phyloP scores from a whole-genome alignment of 2,888 invertebrate genomes.

The Pachliopta kotzebuea region DNA sequence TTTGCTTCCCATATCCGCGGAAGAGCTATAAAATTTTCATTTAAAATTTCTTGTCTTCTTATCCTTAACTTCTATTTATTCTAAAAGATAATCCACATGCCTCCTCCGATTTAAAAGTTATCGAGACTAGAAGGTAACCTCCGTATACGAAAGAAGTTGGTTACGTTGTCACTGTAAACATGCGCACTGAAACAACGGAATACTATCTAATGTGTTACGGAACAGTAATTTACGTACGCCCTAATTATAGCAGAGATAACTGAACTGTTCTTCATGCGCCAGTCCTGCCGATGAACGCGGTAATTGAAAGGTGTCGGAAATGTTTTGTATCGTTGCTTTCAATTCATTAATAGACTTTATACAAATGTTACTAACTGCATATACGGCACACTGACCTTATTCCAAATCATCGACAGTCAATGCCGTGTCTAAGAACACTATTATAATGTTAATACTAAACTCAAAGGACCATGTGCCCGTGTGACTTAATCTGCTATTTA shows the following conservation, averaged over 20 bases:
- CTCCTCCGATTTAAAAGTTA: too few relatives aligned
- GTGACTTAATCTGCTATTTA: constrained; percentile 53
- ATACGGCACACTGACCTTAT: constrained; percentile 43
- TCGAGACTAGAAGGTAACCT: constrained; percentile 57
- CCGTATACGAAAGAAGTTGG: constrained; percentile 35
- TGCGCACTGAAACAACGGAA: constrained; percentile 35
- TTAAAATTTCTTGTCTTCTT: too few relatives aligned
- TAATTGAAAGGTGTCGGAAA: constrained; percentile 27
- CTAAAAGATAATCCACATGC: too few relatives aligned
- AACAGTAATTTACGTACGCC: constrained; percentile 32
- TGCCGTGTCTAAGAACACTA: constrained; percentile 37
- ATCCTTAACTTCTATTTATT: too few relatives aligned
- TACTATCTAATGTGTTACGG: constrained; percentile 34
- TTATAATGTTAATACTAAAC: constrained; percentile 46
- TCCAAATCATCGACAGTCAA: constrained; percentile 39
- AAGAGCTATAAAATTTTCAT: too few relatives aligned
- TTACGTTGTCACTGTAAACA: constrained; percentile 34
- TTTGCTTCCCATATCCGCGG: too few relatives aligned
- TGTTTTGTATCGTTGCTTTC: constrained; percentile 17
- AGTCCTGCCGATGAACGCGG: constrained; percentile 22
- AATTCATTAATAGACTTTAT: constrained; percentile 23
- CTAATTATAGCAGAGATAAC: constrained; percentile 31
- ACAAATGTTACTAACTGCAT: constrained; percentile 40
- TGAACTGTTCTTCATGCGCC: constrained; percentile 26
- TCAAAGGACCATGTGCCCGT: constrained; percentile 43